Base-by-base conservation (phyloP, 2,113 vertebrate genomes). In the Microcebus murinus region DNA sequence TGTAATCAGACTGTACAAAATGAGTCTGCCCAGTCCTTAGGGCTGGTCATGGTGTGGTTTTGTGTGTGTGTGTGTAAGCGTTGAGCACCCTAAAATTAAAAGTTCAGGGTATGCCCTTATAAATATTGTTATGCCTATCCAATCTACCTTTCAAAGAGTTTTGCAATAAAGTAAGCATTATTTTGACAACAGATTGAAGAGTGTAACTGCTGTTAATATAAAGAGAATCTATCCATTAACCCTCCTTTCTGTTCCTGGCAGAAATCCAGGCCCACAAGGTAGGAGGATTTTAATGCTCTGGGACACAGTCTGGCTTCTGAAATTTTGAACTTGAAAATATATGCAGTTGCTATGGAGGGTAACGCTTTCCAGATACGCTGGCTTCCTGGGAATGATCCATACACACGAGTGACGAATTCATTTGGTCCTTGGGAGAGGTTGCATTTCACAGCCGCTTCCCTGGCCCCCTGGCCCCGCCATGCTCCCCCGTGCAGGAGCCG, bases 311-410 rank as follows among this genome's bases (percentile, higher is more conserved):
- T 1, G 17, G 57, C 79, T 87, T 92, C 87, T 96, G 94, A 92
- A 90, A 86, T 61, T 48, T 63, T 65, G 23, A 20, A 34, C 39
- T 84, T 77, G 67, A 48, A 14, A 8, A 84, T 25, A 34, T 23
- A 20, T 68, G 34, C 39, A 31, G 39, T 63, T 68, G 31, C 81
- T 29, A 0, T 86, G 77, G 21, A 71, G 67, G 42, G 88, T 87
- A n/a, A 34, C 85, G n/a, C 82, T 96, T 96, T 91, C 68, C 81
- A 87, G 55, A 93, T 74, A 96, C 0, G 23, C 61, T 79, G 79
- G 89, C 29, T 59, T 63, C 8, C 0, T 74, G 65, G 42, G 65
- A 29, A 86, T 36, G 20, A 67, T 34, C 81, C 14, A 13, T 15
- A 48, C 45, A 14, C 39, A 7, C 9, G 70, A 77, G 80, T 73